Evolutionary conservation across 2,797 vertebrate genomes (phyloP), one percentile per base, ranked within the genome.

Genomic region (Coracias cyanogaster): DNA sequence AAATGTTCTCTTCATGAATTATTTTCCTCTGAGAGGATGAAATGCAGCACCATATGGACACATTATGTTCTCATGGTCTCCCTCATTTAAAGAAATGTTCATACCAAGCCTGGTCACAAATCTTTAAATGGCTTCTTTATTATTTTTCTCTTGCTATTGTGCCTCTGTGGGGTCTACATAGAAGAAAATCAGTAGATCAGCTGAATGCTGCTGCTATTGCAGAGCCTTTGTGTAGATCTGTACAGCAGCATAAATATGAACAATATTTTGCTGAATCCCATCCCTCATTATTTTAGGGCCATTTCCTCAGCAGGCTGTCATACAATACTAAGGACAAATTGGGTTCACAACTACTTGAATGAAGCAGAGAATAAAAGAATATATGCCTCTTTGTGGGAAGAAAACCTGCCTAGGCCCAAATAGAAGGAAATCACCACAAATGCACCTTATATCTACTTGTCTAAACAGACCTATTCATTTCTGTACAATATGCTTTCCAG

Each of bases 291-390:
- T 98, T 98, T 98, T 93, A 93, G 71, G 96, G 95, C 96, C 95
- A 98, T 98, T 98, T 98, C 97, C 97, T 65, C 98, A 98, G 98
- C 97, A 96, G 97, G 97, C 82, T 94, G 93, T 97, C 96, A 87
- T 69, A 96, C 87, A 97, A 97, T 97, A 93, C 94, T 96, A 97
- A 97, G 97, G 96, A 98, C 94, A 98, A 97, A 97, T 97, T 97
- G 96, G 89, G 95, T 97, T 97, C 96, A 97, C 91, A 94, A 91
- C 96, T 97, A 88, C 96, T 94, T 95, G 89, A 98, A 97, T 97
- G 97, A 98, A 97, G 95, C 76, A 86, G 95, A 98, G 97, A 98
- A 98, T 98, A 98, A 98, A 98, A 97, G 97, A 97, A 93, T 86
- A 86, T 97, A 88, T 96, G 87, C 83, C 39, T 91, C 80, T 97